Base-by-base conservation (phyloP, 2,797 vertebrate genomes). In the Coregonus sp. region DNA sequence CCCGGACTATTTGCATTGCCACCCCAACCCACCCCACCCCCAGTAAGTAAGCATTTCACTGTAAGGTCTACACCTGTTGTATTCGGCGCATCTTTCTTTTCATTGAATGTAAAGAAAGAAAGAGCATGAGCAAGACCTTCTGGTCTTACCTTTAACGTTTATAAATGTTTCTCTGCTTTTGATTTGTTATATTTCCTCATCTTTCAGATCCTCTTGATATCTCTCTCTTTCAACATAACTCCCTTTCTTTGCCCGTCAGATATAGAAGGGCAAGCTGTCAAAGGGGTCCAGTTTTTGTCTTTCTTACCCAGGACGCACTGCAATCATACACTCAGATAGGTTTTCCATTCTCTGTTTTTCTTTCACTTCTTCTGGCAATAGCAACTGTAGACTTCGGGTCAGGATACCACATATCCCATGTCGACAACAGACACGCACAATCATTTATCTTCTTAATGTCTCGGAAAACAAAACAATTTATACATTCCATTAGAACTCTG, bases 211-310 rank as follows among this genome's bases (percentile, higher is more conserved):
- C 79, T 35, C n/a, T 20, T 75, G 84, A 94, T 91, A 74, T 80
- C 73, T 83, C 88, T 92, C 89, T 90, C 85, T 78, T 75, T 82
- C 77, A 76, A 78, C 84, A 85, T 90, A 91, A 85, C 86, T 86
- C 88, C 77, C 79, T 91, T 90, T 92, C 88, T 88, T 72, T 69
- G 79, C 86, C 84, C 85, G 90, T 87, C 78, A 72, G 72, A 74
- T 80, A 80, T 68, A 72, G 75, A 80, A 82, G 84, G 80, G 80
- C 70, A 76, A 83, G 79, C 82, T 85, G 80, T 76, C 80, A 80
- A 78, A 84, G 85, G 78, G 79, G 78, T 86, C 76, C 47, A 40
- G 74, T 75, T 79, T 85, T 84, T 81, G 78, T 56, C 74, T 67
- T 61, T 82, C 69, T 79, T 82, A 77, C 80, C 81, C 76, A 70